Conservation (phyloP, 2,888 invertebrate species). For the Sarcophaga carnaria region DNA sequence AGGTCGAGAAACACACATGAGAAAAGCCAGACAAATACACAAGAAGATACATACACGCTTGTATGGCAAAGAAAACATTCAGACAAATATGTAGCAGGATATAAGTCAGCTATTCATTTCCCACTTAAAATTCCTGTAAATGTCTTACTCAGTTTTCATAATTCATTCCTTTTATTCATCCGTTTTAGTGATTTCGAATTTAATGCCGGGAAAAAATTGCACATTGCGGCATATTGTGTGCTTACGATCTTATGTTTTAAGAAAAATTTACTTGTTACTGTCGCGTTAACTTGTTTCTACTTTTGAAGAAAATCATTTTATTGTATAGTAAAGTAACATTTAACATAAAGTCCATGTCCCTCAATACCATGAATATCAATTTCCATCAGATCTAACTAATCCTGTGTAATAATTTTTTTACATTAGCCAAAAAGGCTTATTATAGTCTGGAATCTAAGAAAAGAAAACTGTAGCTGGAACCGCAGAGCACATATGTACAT, state of each 20-base stretch:
- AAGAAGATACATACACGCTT: not conserved
- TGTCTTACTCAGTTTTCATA: not conserved
- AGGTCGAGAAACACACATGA: not conserved
- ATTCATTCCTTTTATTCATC: constrained; percentile 42
- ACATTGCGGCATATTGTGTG: constrained; percentile 79
- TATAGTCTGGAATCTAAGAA: too few relatives aligned
- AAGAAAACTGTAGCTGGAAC: too few relatives aligned
- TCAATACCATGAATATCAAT: too few relatives aligned
- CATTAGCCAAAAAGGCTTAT: too few relatives aligned
- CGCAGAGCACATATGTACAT: too few relatives aligned
- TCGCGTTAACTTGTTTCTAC: not conserved
- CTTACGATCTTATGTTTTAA: constrained; percentile 57
- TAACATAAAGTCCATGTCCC: too few relatives aligned
- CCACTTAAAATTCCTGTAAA: constrained; percentile 51
- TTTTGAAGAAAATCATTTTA: not conserved
- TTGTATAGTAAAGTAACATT: too few relatives aligned
- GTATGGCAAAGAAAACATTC: not conserved
- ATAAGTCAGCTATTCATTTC: constrained; percentile 29
- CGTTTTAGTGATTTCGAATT: constrained; percentile 54
- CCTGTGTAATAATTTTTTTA: too few relatives aligned
- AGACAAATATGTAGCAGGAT: not conserved
- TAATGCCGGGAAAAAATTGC: constrained; percentile 73
- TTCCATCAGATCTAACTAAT: too few relatives aligned
- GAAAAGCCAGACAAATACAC: not conserved
- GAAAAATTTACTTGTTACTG: constrained; percentile 3